These are phyloP conservation scores for Siniperca knerii DNA, from an alignment of 2,113 vertebrate genomes.

Conservation along the genomic window DNA sequence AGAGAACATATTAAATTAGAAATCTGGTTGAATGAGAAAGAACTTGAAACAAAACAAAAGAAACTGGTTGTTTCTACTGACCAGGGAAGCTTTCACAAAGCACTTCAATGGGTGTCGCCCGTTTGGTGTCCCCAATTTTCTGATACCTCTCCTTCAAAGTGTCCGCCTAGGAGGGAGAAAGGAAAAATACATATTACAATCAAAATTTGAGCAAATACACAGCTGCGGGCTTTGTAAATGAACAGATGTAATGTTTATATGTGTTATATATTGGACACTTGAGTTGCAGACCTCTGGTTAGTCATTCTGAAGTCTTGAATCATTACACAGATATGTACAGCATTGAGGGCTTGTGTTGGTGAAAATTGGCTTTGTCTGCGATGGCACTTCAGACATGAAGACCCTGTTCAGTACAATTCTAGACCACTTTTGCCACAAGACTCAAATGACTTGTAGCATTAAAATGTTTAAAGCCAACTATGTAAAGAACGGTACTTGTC, in stretches of 20 bases:
- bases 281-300: not conserved
- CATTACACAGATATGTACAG: not conserved
- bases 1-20: slow-evolving; percentile 5
- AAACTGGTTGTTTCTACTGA: slow-evolving; percentile 73
- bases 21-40: not conserved
- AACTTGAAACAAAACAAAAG: not conserved
- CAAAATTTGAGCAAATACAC: not conserved
- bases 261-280: not conserved
- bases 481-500: not conserved
- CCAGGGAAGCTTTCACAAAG: slow-evolving; percentile 97
- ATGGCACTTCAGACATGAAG: not conserved
- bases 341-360: not conserved
- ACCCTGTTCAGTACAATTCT: not conserved
- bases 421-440: not conserved
- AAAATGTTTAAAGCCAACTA: not conserved
- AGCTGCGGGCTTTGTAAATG: not conserved
- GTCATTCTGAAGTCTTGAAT: slow-evolving; percentile 7
- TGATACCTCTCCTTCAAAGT: slow-evolving; percentile 98
- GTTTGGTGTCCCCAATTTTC: slow-evolving; percentile 98
- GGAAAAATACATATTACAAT: not conserved
- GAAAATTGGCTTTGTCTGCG: not conserved
- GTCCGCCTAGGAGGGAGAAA: slow-evolving; percentile 86
- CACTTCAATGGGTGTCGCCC: slow-evolving; percentile 95
- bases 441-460: not conserved
- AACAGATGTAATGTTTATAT: slow-evolving; percentile 17